These are phyloP conservation scores for Bungarus multicinctus DNA, from an alignment of 2,113 vertebrate species.

Conservation along the genomic window DNA sequence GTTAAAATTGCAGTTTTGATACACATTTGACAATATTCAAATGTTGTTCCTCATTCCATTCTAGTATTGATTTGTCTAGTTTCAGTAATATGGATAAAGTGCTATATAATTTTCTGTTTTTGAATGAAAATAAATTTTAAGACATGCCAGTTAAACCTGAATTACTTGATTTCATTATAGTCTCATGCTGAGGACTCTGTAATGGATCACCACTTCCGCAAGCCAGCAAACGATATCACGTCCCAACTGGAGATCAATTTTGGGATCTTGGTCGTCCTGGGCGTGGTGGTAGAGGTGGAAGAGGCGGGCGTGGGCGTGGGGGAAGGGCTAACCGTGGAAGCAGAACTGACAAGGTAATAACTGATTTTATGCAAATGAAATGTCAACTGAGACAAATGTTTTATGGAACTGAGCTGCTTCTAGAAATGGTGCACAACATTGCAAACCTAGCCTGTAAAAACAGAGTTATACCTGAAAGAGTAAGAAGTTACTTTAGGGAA, in stretches of 20 bases:
- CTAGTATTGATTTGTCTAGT: background rate
- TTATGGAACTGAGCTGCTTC: background rate
- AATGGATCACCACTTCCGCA: slow-evolving; percentile 97
- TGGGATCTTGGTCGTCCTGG: slow-evolving; percentile 95
- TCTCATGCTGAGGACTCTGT: slow-evolving; percentile 81
- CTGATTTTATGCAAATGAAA: fast-evolving
- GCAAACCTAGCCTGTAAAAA: background rate
- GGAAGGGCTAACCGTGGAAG: slow-evolving; percentile 86
- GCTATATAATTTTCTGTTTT: background rate
- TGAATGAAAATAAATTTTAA: fast-evolving
- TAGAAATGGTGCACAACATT: background rate
- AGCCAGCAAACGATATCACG: slow-evolving; percentile 98
- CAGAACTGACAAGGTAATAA: slow-evolving; percentile 89
- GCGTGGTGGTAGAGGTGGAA: slow-evolving; percentile 88
- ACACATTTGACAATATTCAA: background rate
- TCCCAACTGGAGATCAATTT: slow-evolving; percentile 99
- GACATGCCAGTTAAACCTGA: background rate
- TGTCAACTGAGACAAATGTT: background rate
- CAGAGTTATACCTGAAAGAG: background rate
- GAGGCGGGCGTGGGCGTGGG: slow-evolving; percentile 88
- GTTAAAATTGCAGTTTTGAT: background rate
- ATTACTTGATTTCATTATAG: slow-evolving; percentile 49
- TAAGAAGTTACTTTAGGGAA: background rate
- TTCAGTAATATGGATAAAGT: background rate
- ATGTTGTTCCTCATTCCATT: background rate